Conservation (phyloP, 2,888 invertebrate species). For the Eupithecia abbreviata region DNA sequence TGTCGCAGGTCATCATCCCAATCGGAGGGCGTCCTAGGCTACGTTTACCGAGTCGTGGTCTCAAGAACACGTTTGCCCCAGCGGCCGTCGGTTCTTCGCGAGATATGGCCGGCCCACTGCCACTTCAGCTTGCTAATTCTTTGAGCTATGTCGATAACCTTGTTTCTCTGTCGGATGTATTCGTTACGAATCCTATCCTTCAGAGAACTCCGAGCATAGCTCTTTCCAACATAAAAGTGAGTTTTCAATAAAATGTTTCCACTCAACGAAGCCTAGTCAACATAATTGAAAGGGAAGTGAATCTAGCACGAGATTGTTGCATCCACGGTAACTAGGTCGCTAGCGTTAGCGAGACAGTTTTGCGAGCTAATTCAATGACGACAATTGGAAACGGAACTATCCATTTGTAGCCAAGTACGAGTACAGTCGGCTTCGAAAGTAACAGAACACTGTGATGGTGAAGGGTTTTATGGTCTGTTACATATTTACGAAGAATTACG, state of each 20-base stretch:
- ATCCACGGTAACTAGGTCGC: slow-evolving; percentile 23
- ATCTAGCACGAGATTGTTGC: slow-evolving; percentile 13
- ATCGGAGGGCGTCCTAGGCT: too few species aligned
- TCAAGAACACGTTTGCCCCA: too few species aligned
- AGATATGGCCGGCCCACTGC: too few species aligned
- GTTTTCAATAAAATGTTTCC: background rate
- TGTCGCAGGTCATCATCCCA: too few species aligned
- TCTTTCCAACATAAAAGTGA: too few species aligned
- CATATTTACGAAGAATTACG: background rate
- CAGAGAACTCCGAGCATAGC: too few species aligned
- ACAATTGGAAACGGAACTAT: slow-evolving; percentile 17
- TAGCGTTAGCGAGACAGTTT: slow-evolving; percentile 16
- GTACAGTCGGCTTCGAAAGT: background rate
- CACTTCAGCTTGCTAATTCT: too few species aligned
- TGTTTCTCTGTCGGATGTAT: too few species aligned
- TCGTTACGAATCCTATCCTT: too few species aligned
- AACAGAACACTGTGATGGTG: background rate
- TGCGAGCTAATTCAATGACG: slow-evolving; percentile 29
- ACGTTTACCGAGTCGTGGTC: too few species aligned
- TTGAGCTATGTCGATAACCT: too few species aligned
- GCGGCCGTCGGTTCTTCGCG: too few species aligned
- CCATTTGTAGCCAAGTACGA: slow-evolving; percentile 23
- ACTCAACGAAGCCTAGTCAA: background rate
- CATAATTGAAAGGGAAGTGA: background rate
- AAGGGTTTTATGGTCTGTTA: background rate